Base-by-base conservation (phyloP, 2,888 invertebrate species). In the Rhaphigaster nebulosa region DNA sequence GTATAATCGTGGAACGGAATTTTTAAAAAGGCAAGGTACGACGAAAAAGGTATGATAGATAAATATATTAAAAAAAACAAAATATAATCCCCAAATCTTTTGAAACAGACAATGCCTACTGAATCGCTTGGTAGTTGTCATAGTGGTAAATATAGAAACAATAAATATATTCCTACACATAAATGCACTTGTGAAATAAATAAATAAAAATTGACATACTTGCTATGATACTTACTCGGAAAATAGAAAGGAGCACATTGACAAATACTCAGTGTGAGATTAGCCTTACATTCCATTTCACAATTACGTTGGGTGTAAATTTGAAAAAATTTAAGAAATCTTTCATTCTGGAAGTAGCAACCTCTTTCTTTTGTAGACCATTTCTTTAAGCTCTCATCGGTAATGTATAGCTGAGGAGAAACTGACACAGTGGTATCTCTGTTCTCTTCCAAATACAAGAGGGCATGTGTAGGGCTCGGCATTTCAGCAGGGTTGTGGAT, bases 401-500 rank as follows among this genome's bases (percentile, higher is more conserved):
- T 90, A 4, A 90, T 84, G 54, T 91, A 91, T 1, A 50, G 70
- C 90, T 41, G 90, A 45, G 84, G 91, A 26, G 90, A 60, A 34
- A 60, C 91, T 45, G 91, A 88, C 5, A 92, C 65, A 0, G 91
- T 90, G 13, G 91, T 90, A 70, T 91, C 70, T 18, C 90, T 90
- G 41, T 91, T 92, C 29, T 90, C 91, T 18, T 84, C 88, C 4
- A 92, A 54, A 70, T 92, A 92, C 20, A 92, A 89, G 6, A 91
- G 88, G 5, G 91, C 90, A 41, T 92, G 90, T 8, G 90, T 50
- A 45, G 90, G 84, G 34, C 92, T 91, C 2, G 93, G 93, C 13
- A 93, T 91, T 91, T 93, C 93, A 1, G 92, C 92, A 13, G 93
- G 93, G 91, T 93, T 93, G 91, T 93, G 93, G 0, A 93, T 87